These are phyloP conservation scores for Ceraclea dissimilis DNA, from an alignment of 2,888 invertebrate genomes.

Conservation along the genomic window DNA sequence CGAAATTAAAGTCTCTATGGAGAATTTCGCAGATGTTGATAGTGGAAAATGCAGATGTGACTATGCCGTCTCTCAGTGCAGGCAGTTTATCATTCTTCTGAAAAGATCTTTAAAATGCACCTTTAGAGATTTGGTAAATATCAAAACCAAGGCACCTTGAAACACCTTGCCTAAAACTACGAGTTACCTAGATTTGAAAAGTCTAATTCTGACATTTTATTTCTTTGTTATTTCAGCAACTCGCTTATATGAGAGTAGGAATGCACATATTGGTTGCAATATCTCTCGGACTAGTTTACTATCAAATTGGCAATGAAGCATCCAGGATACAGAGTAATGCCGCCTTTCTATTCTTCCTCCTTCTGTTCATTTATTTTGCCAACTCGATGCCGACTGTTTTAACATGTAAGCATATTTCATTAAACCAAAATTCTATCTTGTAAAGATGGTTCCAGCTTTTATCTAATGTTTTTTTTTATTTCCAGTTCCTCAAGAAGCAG, in stretches of 20 bases:
- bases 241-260: conserved; percentile 42
- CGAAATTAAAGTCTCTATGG: neutral
- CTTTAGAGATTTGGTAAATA: conserved; percentile 36
- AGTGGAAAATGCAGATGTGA: neutral
- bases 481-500: conserved; percentile 66
- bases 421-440: no score
- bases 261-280: conserved; percentile 49
- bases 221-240: conserved; percentile 29
- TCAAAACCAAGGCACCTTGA: neutral
- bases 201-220: no score
- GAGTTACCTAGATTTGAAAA: no score
- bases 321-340: conserved; percentile 48
- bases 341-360: conserved; percentile 52
- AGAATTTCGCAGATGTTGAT: neutral
- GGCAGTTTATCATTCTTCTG: conserved; percentile 44
- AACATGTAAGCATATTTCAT: conserved; percentile 47
- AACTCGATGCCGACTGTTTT: conserved; percentile 58
- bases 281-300: conserved; percentile 49
- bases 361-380: conserved; percentile 54
- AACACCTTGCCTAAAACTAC: no score
- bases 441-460: no score
- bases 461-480: neutral
- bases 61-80: conserved; percentile 33
- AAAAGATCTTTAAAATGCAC: conserved; percentile 39
- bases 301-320: conserved; percentile 51